These are phyloP conservation scores for Chrysocyon brachyurus DNA, from an alignment of 2,797 vertebrate species.

Conservation along the genomic window DNA sequence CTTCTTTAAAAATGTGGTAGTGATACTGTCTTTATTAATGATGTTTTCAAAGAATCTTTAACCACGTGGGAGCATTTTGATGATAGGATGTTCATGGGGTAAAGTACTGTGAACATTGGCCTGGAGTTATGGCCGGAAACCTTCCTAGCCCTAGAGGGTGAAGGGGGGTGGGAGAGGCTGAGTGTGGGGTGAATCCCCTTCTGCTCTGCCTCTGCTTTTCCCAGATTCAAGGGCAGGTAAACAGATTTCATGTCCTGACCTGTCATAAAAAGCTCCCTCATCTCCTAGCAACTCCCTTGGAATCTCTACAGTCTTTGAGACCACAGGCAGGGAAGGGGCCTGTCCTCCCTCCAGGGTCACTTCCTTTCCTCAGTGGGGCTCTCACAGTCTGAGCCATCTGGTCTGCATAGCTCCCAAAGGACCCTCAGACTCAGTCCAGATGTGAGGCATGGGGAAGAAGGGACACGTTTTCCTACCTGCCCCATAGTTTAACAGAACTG, in stretches of 20 bases:
- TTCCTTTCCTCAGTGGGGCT: background rate
- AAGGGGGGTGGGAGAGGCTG: background rate
- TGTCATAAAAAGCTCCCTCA: background rate
- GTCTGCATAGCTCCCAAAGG: background rate
- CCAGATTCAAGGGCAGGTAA: background rate
- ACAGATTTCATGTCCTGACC: background rate
- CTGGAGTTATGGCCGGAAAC: background rate
- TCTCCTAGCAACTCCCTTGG: background rate
- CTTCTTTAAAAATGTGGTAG: conserved; percentile 18
- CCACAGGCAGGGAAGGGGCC: fast-evolving
- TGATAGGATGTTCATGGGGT: background rate
- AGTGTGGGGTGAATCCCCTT: background rate
- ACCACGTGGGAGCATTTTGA: conserved; percentile 11
- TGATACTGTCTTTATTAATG: conserved; percentile 34
- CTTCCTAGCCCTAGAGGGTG: background rate
- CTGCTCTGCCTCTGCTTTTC: background rate
- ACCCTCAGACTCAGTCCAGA: background rate
- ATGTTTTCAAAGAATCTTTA: conserved; percentile 44
- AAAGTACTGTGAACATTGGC: background rate
- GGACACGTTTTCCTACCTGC: background rate
- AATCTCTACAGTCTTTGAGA: background rate
- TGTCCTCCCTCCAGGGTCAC: no score
- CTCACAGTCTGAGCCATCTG: background rate
- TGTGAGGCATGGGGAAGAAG: background rate
- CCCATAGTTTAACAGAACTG: background rate